Conservation (phyloP, 2,888 invertebrate genomes). For the Eristalis intricaria region DNA sequence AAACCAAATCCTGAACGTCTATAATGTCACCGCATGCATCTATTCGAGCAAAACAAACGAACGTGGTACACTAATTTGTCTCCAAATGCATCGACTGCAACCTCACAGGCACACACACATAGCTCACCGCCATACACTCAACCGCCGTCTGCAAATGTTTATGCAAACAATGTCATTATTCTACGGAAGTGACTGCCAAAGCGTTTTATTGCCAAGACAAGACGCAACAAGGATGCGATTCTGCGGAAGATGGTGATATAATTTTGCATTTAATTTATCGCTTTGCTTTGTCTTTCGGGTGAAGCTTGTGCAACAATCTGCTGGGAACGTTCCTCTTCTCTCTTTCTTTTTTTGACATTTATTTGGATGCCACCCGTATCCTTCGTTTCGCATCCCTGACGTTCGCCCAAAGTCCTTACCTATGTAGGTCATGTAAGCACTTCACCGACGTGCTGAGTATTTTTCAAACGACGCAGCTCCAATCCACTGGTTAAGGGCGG, state of each 20-base stretch:
- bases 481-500: background rate
- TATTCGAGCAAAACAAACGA: background rate
- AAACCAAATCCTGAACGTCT: background rate
- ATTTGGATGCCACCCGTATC: background rate
- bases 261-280: conserved; percentile 58
- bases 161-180: background rate
- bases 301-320: background rate
- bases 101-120: background rate
- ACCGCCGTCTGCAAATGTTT: background rate
- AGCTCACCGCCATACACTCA: background rate
- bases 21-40: background rate
- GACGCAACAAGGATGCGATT: conserved; percentile 22
- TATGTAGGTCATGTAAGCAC: conserved; percentile 1
- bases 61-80: background rate
- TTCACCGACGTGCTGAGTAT: background rate
- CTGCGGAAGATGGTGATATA: conserved; percentile 47
- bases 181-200: background rate
- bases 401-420: background rate
- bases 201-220: conserved; percentile 1
- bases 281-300: conserved; percentile 33
- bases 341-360: background rate
- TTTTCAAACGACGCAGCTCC: background rate
- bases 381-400: background rate
- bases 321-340: background rate
- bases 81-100: background rate